phyloP scores from a whole-genome alignment of 2,113 vertebrate species.

The Phoenicopterus ruber region DNA sequence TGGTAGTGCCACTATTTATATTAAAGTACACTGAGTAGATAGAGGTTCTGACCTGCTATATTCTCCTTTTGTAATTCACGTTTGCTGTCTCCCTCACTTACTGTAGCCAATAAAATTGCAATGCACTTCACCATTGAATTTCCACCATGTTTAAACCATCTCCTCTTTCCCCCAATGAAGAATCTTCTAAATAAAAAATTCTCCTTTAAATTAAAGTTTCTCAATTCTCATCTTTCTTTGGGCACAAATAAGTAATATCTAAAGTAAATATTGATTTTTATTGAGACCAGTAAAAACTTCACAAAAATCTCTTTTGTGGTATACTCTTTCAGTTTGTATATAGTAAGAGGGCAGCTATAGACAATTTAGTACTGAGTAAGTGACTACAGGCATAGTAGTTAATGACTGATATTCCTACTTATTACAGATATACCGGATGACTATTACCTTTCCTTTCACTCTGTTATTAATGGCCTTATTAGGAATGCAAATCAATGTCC shows the following conservation, averaged over 20 bases:
- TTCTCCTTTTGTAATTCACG: not conserved
- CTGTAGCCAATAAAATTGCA: not conserved
- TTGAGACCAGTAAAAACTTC: not conserved
- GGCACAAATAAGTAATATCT: not conserved
- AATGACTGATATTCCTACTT: slow-evolving; percentile 21
- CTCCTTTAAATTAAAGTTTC: not conserved
- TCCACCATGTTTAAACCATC: not conserved
- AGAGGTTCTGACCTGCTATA: not conserved
- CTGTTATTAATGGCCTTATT: slow-evolving; percentile 57
- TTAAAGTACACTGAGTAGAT: not conserved
- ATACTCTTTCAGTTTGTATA: not conserved
- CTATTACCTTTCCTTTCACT: slow-evolving; percentile 33
- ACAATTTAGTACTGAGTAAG: not conserved
- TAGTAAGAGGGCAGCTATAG: not conserved
- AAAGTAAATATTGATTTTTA: not conserved
- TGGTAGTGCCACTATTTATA: not conserved
- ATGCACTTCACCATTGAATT: not conserved
- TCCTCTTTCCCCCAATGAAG: not conserved
- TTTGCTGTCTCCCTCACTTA: not conserved
- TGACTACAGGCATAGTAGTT: not conserved
- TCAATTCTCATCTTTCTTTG: not conserved
- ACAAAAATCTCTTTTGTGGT: not conserved
- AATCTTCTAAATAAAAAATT: not conserved
- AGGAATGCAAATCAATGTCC: slow-evolving; percentile 60
- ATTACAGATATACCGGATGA: not conserved